Evolutionary conservation across 1,140 invertebrate species (phyloP).

Genomic region (Cyclina sinensis): DNA sequence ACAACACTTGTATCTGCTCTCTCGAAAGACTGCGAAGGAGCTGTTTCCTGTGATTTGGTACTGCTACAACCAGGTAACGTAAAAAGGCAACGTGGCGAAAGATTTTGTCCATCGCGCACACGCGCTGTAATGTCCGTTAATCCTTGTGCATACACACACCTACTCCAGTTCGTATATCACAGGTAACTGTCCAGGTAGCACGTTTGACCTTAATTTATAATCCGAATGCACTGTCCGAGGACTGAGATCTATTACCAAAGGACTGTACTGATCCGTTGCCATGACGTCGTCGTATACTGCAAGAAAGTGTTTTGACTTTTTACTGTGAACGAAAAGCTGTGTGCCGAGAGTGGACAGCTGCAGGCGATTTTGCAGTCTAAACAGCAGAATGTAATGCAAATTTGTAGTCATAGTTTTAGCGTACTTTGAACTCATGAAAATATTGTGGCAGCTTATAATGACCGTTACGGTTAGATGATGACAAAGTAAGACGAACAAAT

Average conservation of each 20-base stretch:
- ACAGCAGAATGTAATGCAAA: not conserved
- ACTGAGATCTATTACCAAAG: constrained; percentile 6
- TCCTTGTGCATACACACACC: not conserved
- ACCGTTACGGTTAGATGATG: not conserved
- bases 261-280: not conserved
- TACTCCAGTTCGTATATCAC: constrained; percentile 27
- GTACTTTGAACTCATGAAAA: not conserved
- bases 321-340: not conserved
- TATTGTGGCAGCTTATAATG: not conserved
- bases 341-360: not conserved
- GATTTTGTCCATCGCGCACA: not conserved
- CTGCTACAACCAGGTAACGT: not conserved
- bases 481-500: not conserved
- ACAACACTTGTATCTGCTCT: not conserved
- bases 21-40: not conserved
- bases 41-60: not conserved
- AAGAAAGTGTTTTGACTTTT: not conserved
- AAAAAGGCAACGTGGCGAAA: not conserved
- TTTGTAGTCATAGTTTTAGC: not conserved
- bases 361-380: not conserved
- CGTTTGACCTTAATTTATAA: not conserved
- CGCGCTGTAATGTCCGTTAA: not conserved
- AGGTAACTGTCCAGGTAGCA: not conserved
- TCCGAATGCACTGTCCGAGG: not conserved
- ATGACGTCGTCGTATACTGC: not conserved